Evolutionary conservation across 2,113 vertebrate genomes (phyloP), one percentile per base, ranked within the genome.

Genomic region (Pomatorhinus ruficollis): DNA sequence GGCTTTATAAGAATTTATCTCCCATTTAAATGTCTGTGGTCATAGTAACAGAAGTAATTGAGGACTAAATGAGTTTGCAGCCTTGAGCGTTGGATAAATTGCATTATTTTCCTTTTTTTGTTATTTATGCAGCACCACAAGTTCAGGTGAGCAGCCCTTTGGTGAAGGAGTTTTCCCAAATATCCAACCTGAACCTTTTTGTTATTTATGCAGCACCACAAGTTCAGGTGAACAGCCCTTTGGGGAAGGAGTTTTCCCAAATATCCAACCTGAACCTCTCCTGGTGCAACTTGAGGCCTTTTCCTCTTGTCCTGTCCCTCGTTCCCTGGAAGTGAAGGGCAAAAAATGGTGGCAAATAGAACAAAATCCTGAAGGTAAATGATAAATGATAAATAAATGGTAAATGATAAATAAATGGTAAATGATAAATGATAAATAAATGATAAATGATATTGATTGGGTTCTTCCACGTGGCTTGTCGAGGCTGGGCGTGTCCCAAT

Each of bases 1-100:
- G 87, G 49, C 85, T 92, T 88, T 66, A 45, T 86, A 90, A 77
- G 90, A 92, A 92, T 96, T 96, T 96, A 96, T 97, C 95, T 96
- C 75, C n/a, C 87, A 66, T 93, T 96, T 90, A n/a, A 91, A 52
- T 92, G 83, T 97, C 95, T 93, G 56, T 96, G 95, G 95, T 92
- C 90, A 94, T 94, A 96, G 91, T 56, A 96, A 90, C 80, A 83
- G 94, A 49, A 94, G 90, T 94, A 90, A 96, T 96, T 93, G 78
- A 83, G 85, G 90, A 33, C 71, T 92, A 94, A 96, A 96, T 96
- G 92, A 95, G 45, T 91, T 86, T 83, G 53, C 71, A 68, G 90
- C 95, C 95, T 33, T 86, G 52, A 96, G 95, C 90, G 1, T 77
- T 88, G 91, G 87, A 86, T 78, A 68, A 76, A 79, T 90, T 16